Evolutionary conservation across 2,888 invertebrate species (phyloP).

Genomic region (Agriotes lineatus): DNA sequence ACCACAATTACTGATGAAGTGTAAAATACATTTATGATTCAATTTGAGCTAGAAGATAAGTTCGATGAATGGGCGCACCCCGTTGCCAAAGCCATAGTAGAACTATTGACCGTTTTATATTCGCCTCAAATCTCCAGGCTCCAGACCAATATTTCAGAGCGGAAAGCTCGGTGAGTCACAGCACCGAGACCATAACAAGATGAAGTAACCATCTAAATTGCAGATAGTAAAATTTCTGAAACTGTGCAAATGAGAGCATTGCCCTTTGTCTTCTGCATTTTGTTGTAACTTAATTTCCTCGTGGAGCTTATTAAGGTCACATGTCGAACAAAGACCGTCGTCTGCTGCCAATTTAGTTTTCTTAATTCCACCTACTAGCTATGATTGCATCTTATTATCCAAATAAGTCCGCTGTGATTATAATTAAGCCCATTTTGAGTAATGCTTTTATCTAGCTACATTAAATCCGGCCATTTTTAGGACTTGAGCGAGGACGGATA

Average conservation of each 20-base stretch:
- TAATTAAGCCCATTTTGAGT: neutral
- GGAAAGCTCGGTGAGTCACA: no score
- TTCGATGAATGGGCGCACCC: neutral
- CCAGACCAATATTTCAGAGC: neutral
- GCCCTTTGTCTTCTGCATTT: constrained; percentile 8
- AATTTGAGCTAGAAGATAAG: neutral
- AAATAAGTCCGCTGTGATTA: constrained; percentile 12
- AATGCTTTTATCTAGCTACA: neutral
- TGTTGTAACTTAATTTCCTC: constrained; percentile 24
- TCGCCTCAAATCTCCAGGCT: neutral
- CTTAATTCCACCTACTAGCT: constrained; percentile 10
- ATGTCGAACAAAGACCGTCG: constrained; percentile 5
- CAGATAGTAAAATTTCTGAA: constrained; percentile 20
- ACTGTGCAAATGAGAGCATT: constrained; percentile 23
- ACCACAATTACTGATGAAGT: no score
- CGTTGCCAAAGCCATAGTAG: neutral
- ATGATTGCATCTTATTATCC: constrained; percentile 16
- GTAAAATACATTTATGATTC: no score
- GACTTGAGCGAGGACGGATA: no score
- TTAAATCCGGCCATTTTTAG: no score
- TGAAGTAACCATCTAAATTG: neutral
- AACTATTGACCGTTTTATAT: no score
- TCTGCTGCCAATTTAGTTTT: neutral
- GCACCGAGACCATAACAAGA: neutral
- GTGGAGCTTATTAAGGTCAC: constrained; percentile 25